Base-by-base conservation (phyloP, 2,113 vertebrate genomes). In the Heptranchias perlo region DNA sequence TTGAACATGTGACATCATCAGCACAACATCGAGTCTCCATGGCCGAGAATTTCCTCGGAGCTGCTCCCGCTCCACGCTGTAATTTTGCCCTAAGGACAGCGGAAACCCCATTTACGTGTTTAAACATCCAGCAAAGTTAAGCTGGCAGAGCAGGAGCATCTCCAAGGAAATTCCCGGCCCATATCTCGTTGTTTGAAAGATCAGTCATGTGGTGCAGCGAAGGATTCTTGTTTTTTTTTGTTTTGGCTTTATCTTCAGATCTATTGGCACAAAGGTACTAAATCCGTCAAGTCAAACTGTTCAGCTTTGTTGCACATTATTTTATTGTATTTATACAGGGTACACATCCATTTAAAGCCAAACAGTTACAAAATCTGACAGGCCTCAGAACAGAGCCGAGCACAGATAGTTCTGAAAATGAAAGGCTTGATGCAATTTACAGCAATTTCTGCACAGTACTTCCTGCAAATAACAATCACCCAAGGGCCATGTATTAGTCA, bases 391-490 rank as follows among this genome's bases (percentile, higher is more conserved):
- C 58, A 58, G 89, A 93, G n/a, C 35, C 1, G 31, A 95, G 65
- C 64, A 67, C 94, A 95, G 94, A 95, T 95, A 65, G 65, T 47
- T 67, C 47, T 73, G 94, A 69, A 67, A 95, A 95, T 95, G 44
- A 95, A 47, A 95, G 61, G 94, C 18, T 95, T 95, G 69, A 69
- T 95, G 94, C 65, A 95, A 95, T 95, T 95, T 95, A 52, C 47
- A 35, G 62, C 94, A 95, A 47, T 95, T 95, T 95, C 94, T 69
- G 47, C 13, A 95, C 44, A 69, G 64, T 69, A 35, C 65, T 35
- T 35, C 28, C 65, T 69, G 94, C 44, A 95, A 73, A 69, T 73
- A 69, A 69, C 65, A 95, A 67, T 52, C 13, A 44, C 94, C 94
- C 64, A 69, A 95, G 94, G 65, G 94, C 62, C 65, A 31, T 49